Base-by-base conservation (phyloP, 2,888 invertebrate genomes). In the Arctia plantaginis region DNA sequence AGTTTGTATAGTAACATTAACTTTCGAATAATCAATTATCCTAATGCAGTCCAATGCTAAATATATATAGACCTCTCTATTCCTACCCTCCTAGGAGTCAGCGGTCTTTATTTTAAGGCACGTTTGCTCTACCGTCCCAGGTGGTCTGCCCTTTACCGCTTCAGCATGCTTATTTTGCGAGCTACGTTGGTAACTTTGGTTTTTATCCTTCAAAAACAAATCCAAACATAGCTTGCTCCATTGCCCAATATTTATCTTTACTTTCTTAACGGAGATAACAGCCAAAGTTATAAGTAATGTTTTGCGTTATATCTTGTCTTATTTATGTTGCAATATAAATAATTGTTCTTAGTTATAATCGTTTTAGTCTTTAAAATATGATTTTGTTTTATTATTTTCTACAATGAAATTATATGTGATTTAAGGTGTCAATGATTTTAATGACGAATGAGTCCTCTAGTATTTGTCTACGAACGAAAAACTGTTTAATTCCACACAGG, bases 351-450 rank as follows among this genome's bases (percentile, higher is more conserved):
- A 47, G 12, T 44, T 44, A 7, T 35, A 35, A 20, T 47, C 18
- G 27, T 30, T 67, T 67, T 67, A 67, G 27, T 30, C 6, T 44
- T 12, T 47, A 27, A 47, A 44, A 23, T 30, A 30, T 18, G 30
- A 47, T 67, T 30, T 67, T 47, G 30, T 47, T 23, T n/a, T n/a
- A n/a, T n/a, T n/a, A n/a, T 30, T 67, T 67, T n/a, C 47, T 47
- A 47, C 30, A 47, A 67, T 67, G 67, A 67, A 44, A 33, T 65
- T 47, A 67, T 13, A 27, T 30, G 20, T 47, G 30, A 47, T 30
- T 47, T 20, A 47, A 12, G 7, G 39, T 47, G 27, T 67, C 30
- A 27, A 10, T 44, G 20, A 44, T 44, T 27, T 67, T 47, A 10
- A 44, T n/a, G n/a, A 67, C 20, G 3, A 67, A 67, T 20, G 7